Base-by-base conservation (phyloP, 2,797 vertebrate species). In the Myripristis jacobus region DNA sequence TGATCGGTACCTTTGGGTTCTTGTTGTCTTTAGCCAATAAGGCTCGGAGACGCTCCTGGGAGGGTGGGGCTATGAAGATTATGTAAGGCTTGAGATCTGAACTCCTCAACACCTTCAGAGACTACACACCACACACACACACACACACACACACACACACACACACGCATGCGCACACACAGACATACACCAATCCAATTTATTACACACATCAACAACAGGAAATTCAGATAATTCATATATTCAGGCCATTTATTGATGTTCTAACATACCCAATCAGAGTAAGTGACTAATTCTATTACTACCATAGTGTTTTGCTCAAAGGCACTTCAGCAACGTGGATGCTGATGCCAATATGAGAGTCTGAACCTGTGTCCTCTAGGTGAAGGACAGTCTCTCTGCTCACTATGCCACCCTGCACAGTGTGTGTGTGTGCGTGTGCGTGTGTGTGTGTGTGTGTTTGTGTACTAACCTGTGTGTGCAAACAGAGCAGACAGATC, bases 71-170 rank as follows among this genome's bases (percentile, higher is more conserved):
- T 77, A 99, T 96, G 91, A 99, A 99, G 91, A 99, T 96, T 82
- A 99, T 96, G 87, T 99, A 99, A 55, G 97, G 97, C 92, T 99
- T 99, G 85, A 99, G 91, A 88, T 99, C 97, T n/a, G 96, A 97
- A 91, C 95, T 97, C 69, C 97, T 96, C 64, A 99, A 90, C 44
- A 95, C 95, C 91, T 97, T 98, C 77, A 99, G 88, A 72, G 96
- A 96, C 97, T 98, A 77, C 65, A 48, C 70, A 64, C n/a, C 44
- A 51, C 78, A 62, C 11, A 56, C 13, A 57, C 18, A 66, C 11
- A 63, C 9, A 53, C 2, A 62, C 13, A 43, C 27, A 75, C 29
- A 68, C 67, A 68, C 15, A 52, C 13, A 68, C 21, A 79, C 0
- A 55, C n/a, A n/a, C n/a, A n/a, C n/a, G n/a, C n/a, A n/a, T n/a